Conservation (phyloP, 2,888 invertebrate species). For the Kryphioiulus occultus region DNA sequence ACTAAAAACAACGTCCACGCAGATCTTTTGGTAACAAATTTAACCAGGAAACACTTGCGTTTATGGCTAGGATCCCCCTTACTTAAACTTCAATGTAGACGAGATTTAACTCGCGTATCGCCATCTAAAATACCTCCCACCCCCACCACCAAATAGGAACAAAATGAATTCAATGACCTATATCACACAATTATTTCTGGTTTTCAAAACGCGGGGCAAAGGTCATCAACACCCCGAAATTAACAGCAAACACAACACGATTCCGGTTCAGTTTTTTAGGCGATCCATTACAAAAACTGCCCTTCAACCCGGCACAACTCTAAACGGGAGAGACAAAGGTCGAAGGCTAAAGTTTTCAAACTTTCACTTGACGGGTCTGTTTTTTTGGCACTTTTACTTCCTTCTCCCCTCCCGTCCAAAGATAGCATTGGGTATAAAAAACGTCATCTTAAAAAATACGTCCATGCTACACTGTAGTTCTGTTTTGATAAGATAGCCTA, state of each 20-base stretch:
- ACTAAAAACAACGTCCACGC: too few species aligned
- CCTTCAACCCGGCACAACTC: conserved; percentile 31
- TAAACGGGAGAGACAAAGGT: conserved; percentile 30
- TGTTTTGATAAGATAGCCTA: conserved; percentile 28
- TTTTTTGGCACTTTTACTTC: conserved; percentile 35
- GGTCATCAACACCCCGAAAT: conserved; percentile 16
- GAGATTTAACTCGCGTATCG: neutral
- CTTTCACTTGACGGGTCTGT: neutral
- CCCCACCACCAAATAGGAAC: neutral
- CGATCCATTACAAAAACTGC: conserved; percentile 18
- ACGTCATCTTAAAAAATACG: neutral
- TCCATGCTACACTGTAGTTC: neutral
- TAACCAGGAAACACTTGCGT: too few species aligned
- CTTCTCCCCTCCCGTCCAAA: conserved; percentile 26
- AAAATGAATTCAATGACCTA: conserved; percentile 2
- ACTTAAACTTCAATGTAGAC: neutral
- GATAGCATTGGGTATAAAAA: neutral
- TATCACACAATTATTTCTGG: conserved; percentile 30
- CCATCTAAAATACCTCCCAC: neutral
- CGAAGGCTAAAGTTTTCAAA: conserved; percentile 21
- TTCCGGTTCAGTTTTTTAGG: conserved; percentile 12
- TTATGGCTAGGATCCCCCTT: neutral
- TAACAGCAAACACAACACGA: conserved; percentile 30
- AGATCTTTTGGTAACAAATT: too few species aligned
- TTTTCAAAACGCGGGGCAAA: neutral